phyloP scores from a whole-genome alignment of 2,888 invertebrate species.

The Diploptera punctata region DNA sequence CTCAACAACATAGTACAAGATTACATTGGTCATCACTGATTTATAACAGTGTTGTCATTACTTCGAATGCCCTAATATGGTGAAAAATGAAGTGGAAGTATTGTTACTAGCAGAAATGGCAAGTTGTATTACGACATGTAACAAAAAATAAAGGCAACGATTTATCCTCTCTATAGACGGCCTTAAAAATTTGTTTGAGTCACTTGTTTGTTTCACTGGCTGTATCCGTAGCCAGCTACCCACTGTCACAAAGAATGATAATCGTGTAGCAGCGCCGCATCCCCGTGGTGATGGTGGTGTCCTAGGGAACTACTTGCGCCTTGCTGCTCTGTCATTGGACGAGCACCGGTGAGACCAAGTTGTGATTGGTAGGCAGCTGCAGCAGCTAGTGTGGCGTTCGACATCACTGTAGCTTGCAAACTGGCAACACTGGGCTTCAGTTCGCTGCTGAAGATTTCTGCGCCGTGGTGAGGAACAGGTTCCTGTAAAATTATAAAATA shows the following conservation, averaged over 20 bases:
- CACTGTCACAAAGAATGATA: constrained; percentile 53
- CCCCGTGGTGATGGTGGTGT: constrained; percentile 42
- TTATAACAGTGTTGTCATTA: too few species aligned
- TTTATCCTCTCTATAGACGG: too few species aligned
- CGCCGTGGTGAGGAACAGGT: constrained; percentile 43
- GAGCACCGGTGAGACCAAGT: constrained; percentile 44
- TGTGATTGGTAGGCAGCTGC: constrained; percentile 47
- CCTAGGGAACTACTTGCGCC: constrained; percentile 30
- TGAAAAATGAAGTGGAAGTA: too few species aligned
- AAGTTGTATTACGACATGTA: too few species aligned
- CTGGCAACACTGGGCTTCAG: constrained; percentile 47
- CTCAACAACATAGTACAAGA: too few species aligned
- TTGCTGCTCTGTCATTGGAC: constrained; percentile 41
- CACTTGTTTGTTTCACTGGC: constrained; percentile 46
- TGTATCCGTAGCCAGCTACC: constrained; percentile 50
- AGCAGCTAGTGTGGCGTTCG: constrained; percentile 46
- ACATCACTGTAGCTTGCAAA: constrained; percentile 47
- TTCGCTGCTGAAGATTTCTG: constrained; percentile 28
- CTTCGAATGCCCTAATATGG: too few species aligned
- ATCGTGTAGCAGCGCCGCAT: constrained; percentile 48
- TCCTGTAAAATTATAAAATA: too few species aligned
- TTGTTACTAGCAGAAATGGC: too few species aligned
- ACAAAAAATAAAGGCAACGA: too few species aligned
- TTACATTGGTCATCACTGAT: too few species aligned
- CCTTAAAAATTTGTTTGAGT: not conserved